Percentiles rank a stretch among this genome's conserved stretches.
Evolutionary conservation across 2,113 vertebrate species (phyloP).

Genomic region (Halichoeres trimaculatus): DNA sequence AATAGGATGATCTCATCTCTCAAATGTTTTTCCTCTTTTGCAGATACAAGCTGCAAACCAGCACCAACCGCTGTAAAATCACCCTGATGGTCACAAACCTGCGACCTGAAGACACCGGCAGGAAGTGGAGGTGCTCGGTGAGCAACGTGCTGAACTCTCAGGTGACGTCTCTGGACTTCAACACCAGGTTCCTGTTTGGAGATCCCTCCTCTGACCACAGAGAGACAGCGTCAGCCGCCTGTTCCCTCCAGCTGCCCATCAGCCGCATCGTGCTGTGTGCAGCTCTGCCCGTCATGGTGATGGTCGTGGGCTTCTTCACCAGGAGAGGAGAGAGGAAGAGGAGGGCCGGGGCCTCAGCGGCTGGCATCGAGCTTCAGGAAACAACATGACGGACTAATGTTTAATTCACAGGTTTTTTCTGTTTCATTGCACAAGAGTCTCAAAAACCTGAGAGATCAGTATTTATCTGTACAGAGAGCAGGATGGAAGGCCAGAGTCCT

Average conservation of each 20-base stretch:
- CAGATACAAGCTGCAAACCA: slow-evolving; percentile 38
- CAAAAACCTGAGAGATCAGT: no score
- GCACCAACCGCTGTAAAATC: slow-evolving; percentile 30
- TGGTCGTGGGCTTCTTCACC: slow-evolving; percentile 31
- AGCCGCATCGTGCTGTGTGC: slow-evolving; percentile 55
- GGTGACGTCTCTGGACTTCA: slow-evolving; percentile 33
- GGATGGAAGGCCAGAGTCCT: no score
- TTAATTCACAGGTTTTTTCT: no score
- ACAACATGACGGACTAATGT: background rate
- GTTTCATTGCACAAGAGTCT: no score
- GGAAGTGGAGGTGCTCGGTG: slow-evolving; percentile 61
- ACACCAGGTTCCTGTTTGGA: slow-evolving; percentile 38
- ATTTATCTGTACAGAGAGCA: no score
- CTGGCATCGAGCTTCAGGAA: slow-evolving; percentile 13
- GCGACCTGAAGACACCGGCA: slow-evolving; percentile 40
- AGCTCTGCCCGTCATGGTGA: slow-evolving; percentile 53
- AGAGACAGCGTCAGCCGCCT: fast-evolving
- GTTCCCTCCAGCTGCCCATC: slow-evolving; percentile 27
- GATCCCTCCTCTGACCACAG: fast-evolving
- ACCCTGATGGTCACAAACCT: slow-evolving; percentile 41
- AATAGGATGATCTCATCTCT: no score
- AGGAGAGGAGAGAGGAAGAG: slow-evolving; percentile 15
- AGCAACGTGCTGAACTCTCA: background rate
- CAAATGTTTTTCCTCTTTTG: background rate
- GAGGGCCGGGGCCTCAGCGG: background rate